A percentile compares a stretch with the other conserved stretches of the same genome.
These are phyloP conservation scores for Eptatretus burgeri DNA, from an alignment of 2,113 vertebrate genomes.

Conservation along the genomic window DNA sequence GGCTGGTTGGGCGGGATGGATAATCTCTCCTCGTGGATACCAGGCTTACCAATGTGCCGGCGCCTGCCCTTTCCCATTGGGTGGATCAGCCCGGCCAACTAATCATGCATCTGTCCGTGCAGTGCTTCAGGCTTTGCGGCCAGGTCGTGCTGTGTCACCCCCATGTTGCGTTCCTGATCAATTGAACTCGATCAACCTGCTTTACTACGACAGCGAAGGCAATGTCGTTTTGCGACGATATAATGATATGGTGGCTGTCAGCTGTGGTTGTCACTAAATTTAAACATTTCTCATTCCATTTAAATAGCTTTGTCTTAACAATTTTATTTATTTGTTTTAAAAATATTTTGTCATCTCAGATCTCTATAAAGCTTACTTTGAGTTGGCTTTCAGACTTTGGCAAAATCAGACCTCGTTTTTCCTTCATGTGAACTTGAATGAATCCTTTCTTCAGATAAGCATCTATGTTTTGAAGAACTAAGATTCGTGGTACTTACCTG, in stretches of 20 bases:
- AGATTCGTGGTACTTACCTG: no score
- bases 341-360: no score
- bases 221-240: conserved; percentile 43
- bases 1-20: conserved; percentile 42
- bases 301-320: no score
- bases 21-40: conserved; percentile 35
- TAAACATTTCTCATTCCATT: no score
- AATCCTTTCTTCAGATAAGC: no score
- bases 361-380: no score
- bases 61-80: conserved; percentile 31
- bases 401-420: no score
- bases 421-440: no score
- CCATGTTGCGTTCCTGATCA: conserved; percentile 43
- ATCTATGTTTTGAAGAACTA: no score
- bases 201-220: conserved; percentile 38
- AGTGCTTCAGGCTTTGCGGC: conserved; percentile 34
- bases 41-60: conserved; percentile 42
- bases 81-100: conserved; percentile 34
- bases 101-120: conserved; percentile 43
- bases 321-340: no score
- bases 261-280: conserved; percentile 31
- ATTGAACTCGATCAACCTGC: conserved; percentile 35
- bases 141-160: conserved; percentile 19
- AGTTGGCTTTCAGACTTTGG: no score
- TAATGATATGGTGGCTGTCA: conserved; percentile 38